A percentile compares a stretch with the other conserved stretches of the same genome.
phyloP scores from a whole-genome alignment of 2,888 invertebrate genomes.

The Philereme vetulata region DNA sequence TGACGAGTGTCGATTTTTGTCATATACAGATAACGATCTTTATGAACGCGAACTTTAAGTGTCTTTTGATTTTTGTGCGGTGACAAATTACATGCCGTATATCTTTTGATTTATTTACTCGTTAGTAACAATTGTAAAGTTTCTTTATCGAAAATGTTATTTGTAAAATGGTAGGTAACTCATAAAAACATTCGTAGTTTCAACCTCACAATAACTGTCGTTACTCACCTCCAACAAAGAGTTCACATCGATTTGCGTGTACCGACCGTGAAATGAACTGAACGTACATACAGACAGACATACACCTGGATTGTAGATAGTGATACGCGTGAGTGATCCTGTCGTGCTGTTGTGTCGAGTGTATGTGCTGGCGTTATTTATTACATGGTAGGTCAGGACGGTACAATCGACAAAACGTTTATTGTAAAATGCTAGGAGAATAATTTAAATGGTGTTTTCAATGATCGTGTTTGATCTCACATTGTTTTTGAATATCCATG shows the following conservation, averaged over 20 bases:
- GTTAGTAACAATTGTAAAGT: no score
- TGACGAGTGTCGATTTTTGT: no score
- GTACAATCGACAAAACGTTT: conserved; percentile 8
- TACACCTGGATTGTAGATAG: conserved; percentile 40
- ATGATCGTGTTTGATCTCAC: no score
- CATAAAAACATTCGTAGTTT: conserved; percentile 6
- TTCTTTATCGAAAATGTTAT: not conserved
- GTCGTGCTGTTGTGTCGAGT: conserved; percentile 16
- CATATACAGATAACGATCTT: no score
- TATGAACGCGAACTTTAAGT: no score
- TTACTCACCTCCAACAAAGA: conserved; percentile 30
- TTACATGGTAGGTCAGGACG: conserved; percentile 28
- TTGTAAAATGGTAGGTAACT: conserved; percentile 2
- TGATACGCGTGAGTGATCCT: conserved; percentile 38
- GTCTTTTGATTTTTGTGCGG: no score
- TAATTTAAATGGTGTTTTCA: no score
- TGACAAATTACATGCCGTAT: no score
- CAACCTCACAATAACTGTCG: conserved; percentile 35
- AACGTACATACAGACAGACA: conserved; percentile 45
- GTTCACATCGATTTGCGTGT: conserved; percentile 59
- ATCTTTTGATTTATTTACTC: no score
- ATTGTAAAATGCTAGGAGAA: no score
- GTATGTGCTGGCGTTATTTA: conserved; percentile 20
- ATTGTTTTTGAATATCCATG: no score
- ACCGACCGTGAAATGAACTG: conserved; percentile 72